Evolutionary conservation across 2,888 invertebrate genomes (phyloP).

Genomic region (Merodon equestris): DNA sequence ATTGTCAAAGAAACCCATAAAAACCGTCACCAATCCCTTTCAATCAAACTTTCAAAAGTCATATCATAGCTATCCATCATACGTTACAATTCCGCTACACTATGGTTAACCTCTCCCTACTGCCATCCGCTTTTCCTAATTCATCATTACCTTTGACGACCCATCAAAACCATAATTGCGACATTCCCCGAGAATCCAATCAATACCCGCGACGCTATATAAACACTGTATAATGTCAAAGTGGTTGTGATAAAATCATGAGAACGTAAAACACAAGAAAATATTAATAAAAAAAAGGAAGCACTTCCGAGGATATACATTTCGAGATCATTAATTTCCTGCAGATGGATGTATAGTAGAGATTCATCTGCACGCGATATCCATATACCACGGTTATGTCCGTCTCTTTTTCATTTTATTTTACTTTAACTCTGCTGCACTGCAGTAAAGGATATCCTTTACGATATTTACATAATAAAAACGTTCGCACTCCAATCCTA

Average conservation of each 20-base stretch:
- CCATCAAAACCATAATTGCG: conserved; percentile 12
- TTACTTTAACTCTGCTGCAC: conserved; percentile 35
- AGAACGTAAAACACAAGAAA: not conserved
- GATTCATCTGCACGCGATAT: conserved; percentile 5
- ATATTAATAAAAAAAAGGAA: conserved; percentile 8
- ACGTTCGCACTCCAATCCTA: conserved; percentile 1
- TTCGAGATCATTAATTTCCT: not conserved
- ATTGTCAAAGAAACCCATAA: no score
- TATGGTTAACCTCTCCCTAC: no score
- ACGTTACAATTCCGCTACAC: no score
- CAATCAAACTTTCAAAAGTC: no score
- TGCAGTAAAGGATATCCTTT: conserved; percentile 42
- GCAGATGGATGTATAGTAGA: no score
- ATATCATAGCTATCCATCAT: no score
- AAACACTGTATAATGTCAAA: conserved; percentile 27
- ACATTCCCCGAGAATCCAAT: conserved; percentile 21
- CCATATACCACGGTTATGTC: no score
- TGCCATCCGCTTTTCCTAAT: no score
- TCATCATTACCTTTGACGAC: no score
- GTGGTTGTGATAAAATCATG: conserved; percentile 22
- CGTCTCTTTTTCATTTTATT: no score
- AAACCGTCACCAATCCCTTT: no score
- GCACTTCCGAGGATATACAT: conserved; percentile 9
- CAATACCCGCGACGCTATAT: not conserved
- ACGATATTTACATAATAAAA: conserved; percentile 51